These are phyloP conservation scores for Montipora capricornis DNA, from an alignment of 64 coral and sea anemone species.

Conservation along the genomic window DNA sequence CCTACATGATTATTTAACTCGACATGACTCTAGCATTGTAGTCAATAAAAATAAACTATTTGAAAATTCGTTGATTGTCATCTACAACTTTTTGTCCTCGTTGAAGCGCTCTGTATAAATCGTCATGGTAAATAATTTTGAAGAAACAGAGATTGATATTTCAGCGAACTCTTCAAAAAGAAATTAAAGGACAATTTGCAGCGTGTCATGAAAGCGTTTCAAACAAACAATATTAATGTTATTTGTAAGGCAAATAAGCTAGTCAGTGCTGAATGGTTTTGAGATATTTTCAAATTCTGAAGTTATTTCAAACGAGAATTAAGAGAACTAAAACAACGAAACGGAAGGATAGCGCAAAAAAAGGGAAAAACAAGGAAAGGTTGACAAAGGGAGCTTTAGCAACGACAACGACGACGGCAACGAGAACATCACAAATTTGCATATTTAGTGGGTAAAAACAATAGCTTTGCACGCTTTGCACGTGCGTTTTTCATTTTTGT, in stretches of 20 bases:
- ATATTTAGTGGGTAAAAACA: too few relatives aligned
- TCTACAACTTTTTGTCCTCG: neutral
- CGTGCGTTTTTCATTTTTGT: too few relatives aligned
- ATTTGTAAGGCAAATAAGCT: constrained; percentile 13
- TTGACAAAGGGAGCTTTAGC: too few relatives aligned
- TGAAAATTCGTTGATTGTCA: too few relatives aligned
- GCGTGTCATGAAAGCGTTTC: constrained; percentile 3
- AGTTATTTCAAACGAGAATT: too few relatives aligned
- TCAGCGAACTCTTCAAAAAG: constrained; percentile 34
- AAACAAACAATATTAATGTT: constrained; percentile 16
- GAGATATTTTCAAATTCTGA: neutral
- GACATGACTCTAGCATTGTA: neutral
- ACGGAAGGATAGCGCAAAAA: too few relatives aligned
- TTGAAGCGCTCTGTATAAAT: neutral
- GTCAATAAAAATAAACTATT: neutral
- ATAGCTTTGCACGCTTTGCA: too few relatives aligned
- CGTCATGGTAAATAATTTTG: neutral
- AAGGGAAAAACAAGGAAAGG: too few relatives aligned
- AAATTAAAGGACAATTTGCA: constrained; percentile 19
- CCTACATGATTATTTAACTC: neutral
- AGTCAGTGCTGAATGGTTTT: neutral
- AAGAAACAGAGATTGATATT: neutral
- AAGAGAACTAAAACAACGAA: too few relatives aligned
- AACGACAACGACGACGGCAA: too few relatives aligned
- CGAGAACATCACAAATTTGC: too few relatives aligned